These are phyloP conservation scores for Synanthedon tipuliformis DNA, from an alignment of 2,888 invertebrate genomes.

Conservation along the genomic window DNA sequence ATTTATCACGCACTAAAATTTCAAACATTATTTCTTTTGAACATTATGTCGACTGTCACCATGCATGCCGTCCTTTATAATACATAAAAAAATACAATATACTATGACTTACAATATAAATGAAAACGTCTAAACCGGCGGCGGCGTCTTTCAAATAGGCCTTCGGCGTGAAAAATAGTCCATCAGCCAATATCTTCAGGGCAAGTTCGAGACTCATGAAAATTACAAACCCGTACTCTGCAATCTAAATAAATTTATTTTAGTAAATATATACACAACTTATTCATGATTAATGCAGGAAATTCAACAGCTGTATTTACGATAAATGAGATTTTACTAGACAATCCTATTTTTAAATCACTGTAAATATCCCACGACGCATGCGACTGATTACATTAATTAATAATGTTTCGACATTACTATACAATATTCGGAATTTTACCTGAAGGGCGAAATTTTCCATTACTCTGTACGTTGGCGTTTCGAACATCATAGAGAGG, in stretches of 20 bases:
- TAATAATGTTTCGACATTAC: background rate
- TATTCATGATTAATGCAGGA: too few species aligned
- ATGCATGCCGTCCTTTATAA: background rate
- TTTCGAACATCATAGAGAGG: constrained; percentile 99
- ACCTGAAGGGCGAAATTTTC: constrained; percentile 89
- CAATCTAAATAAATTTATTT: constrained; percentile 63
- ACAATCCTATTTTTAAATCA: background rate
- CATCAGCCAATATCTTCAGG: constrained; percentile 96
- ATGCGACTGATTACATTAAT: too few species aligned
- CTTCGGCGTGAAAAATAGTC: constrained; percentile 98
- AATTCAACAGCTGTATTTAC: too few species aligned
- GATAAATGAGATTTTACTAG: too few species aligned
- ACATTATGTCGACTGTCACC: too few species aligned
- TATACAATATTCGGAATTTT: constrained; percentile 1
- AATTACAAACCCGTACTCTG: constrained; percentile 97
- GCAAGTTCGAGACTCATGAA: constrained; percentile 98
- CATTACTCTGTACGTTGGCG: constrained; percentile 93
- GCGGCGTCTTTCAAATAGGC: constrained; percentile 98
- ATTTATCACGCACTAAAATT: too few species aligned
- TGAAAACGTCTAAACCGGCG: constrained; percentile 95
- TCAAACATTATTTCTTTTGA: too few species aligned
- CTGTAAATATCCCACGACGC: background rate
- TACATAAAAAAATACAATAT: background rate
- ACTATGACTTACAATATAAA: constrained; percentile 83
- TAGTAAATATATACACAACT: background rate